Conservation (phyloP, 2,113 vertebrate genomes). For the Marcusenius ussheri region DNA sequence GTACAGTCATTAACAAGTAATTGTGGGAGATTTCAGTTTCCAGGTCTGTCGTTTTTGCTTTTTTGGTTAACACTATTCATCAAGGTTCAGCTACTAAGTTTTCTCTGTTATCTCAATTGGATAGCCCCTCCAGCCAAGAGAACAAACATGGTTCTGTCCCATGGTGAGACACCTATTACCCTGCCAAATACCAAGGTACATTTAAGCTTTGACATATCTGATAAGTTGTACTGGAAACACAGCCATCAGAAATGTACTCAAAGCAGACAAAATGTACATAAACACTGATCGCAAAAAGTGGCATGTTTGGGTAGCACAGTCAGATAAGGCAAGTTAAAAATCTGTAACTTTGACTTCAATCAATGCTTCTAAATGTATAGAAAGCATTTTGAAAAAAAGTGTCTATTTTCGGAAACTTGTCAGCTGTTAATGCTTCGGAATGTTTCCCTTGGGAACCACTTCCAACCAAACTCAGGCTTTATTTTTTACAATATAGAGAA, state of each 20-base stretch:
- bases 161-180: neutral
- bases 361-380: neutral
- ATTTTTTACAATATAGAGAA: neutral
- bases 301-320: neutral
- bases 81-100: neutral
- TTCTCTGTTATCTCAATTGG: neutral
- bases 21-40: neutral
- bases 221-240: conserved; percentile 24
- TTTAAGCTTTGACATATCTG: neutral
- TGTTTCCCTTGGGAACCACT: neutral
- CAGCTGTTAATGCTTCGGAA: neutral
- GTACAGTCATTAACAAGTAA: neutral
- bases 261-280: neutral
- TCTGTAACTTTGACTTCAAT: neutral
- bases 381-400: neutral
- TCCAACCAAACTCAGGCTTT: neutral
- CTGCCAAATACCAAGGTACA: neutral
- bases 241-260: neutral
- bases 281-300: neutral
- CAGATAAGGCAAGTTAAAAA: neutral
- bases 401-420: neutral
- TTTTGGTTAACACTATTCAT: neutral
- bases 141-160: neutral
- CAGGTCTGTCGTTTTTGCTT: neutral
- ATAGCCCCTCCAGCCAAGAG: neutral